These are phyloP conservation scores for Schlechtendalia chinensis DNA, from an alignment of 1,140 invertebrate species.

Conservation along the genomic window DNA sequence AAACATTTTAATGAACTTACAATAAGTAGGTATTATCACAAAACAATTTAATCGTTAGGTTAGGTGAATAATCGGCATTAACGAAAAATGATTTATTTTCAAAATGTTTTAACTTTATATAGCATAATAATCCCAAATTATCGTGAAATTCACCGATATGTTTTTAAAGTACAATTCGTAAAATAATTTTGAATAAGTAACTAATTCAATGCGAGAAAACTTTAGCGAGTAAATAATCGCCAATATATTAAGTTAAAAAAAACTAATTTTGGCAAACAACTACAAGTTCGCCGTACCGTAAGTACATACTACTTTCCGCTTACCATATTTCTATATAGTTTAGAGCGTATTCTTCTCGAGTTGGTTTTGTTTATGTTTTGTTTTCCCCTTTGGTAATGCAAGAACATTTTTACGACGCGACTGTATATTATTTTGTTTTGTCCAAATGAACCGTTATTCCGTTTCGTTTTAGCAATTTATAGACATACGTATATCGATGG, in stretches of 20 bases:
- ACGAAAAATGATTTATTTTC: no score
- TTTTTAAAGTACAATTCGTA: background rate
- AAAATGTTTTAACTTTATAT: no score
- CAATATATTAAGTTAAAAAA: background rate
- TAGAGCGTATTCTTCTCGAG: background rate
- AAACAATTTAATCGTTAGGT: background rate
- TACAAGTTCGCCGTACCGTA: background rate
- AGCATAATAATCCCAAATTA: no score
- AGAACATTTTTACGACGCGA: background rate
- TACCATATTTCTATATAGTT: background rate
- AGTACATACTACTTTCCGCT: background rate
- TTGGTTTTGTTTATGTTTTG: background rate
- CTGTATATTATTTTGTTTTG: background rate
- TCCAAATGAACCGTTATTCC: background rate
- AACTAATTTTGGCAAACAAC: constrained; percentile 13
- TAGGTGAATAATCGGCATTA: background rate
- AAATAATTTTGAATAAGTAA: constrained; percentile 1
- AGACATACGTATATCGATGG: no score
- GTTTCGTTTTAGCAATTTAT: no score
- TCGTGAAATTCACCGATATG: no score
- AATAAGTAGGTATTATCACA: background rate
- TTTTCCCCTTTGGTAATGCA: background rate
- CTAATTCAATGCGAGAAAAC: background rate
- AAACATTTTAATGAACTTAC: background rate
- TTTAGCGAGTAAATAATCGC: background rate